Percentiles rank a stretch among this genome's conserved stretches.
Evolutionary conservation across 2,797 vertebrate genomes (phyloP).

Genomic region (Gadopsis marmoratus): DNA sequence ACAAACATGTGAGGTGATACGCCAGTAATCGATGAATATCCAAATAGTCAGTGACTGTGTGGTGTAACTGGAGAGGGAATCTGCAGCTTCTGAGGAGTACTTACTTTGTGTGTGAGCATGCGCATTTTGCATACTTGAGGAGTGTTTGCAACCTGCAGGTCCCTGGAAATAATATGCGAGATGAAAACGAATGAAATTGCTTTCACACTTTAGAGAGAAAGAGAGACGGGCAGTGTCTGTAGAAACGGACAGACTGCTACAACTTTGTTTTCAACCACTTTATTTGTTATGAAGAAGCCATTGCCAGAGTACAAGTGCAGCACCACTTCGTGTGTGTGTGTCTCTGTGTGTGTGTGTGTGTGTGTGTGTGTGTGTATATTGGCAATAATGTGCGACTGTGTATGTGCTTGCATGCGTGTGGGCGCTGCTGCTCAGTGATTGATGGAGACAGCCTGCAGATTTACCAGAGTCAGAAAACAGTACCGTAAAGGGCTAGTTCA

Average conservation of each 20-base stretch:
- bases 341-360: neutral
- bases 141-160: conserved; percentile 55
- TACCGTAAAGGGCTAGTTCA: conserved; percentile 54
- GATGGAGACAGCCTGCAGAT: conserved; percentile 76
- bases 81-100: conserved; percentile 18
- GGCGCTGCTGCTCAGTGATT: conserved; percentile 56
- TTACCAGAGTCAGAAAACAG: conserved; percentile 71
- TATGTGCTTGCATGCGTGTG: neutral
- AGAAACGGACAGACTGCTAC: conserved; percentile 54
- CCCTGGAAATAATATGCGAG: conserved; percentile 54
- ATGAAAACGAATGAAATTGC: conserved; percentile 68
- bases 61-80: conserved; percentile 28
- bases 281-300: conserved; percentile 51
- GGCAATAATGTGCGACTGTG: conserved; percentile 38
- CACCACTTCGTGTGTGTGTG: conserved; percentile 3
- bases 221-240: conserved; percentile 40
- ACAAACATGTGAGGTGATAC: conserved; percentile 4
- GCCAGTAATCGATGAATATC: conserved; percentile 24
- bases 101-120: conserved; percentile 8
- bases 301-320: conserved; percentile 49
- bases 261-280: conserved; percentile 63
- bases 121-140: conserved; percentile 43
- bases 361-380: neutral
- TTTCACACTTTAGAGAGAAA: conserved; percentile 57
- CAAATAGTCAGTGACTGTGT: conserved; percentile 24